These are phyloP conservation scores for Phoeniculus purpureus DNA, from an alignment of 2,797 vertebrate genomes.

Conservation along the genomic window DNA sequence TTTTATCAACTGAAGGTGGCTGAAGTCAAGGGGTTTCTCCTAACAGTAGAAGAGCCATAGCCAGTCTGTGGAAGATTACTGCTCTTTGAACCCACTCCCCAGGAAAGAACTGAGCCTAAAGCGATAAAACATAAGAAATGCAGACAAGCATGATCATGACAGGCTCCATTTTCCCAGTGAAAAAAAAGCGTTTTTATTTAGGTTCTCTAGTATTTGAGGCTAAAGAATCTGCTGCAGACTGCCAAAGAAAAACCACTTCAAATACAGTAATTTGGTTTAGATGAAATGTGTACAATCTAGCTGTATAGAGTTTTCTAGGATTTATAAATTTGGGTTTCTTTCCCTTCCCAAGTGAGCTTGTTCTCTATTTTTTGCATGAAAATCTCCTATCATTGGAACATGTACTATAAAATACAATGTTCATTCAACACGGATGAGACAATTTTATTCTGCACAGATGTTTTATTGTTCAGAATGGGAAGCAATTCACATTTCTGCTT, in stretches of 20 bases:
- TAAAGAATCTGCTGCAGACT: background rate
- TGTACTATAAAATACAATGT: conserved; percentile 3
- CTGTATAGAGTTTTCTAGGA: background rate
- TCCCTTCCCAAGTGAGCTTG: background rate
- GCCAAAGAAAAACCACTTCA: background rate
- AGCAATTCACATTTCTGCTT: conserved; percentile 48
- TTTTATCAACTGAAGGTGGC: background rate
- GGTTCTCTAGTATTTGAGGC: background rate
- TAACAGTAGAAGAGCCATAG: background rate
- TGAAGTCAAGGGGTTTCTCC: background rate
- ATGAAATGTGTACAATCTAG: background rate
- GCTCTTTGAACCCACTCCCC: background rate
- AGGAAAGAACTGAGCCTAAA: background rate
- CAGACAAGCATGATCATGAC: background rate
- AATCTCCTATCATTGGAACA: background rate
- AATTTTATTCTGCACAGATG: conserved; percentile 51
- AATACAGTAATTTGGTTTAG: background rate
- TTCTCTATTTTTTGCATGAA: background rate
- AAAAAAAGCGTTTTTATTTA: background rate
- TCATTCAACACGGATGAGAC: conserved; percentile 33
- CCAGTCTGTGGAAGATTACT: background rate
- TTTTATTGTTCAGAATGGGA: conserved; percentile 41
- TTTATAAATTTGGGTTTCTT: background rate
- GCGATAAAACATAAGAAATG: background rate
- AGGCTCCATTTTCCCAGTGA: background rate